Evolutionary conservation across 1,140 invertebrate species (phyloP).

Genomic region (Zaprionus vittiger): DNA sequence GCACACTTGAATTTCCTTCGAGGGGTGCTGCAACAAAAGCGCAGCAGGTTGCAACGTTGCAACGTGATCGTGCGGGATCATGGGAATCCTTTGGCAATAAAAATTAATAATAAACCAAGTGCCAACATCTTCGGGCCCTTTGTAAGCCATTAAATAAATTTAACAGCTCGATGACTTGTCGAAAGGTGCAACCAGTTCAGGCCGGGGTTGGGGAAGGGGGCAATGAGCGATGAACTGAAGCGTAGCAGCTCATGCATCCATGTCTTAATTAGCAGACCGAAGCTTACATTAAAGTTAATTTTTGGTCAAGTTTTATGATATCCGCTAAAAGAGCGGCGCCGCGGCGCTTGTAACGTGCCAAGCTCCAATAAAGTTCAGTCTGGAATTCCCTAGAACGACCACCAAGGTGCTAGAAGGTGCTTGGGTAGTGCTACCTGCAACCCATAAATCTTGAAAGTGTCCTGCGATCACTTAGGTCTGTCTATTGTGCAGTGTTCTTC

Average conservation of each 20-base stretch:
- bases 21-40: conserved; percentile 58
- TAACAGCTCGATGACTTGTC: conserved; percentile 81
- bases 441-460: conserved; percentile 16
- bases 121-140: conserved; percentile 61
- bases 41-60: conserved; percentile 59
- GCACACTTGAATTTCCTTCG: conserved; percentile 28
- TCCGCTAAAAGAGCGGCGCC: conserved; percentile 68
- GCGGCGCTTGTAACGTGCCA: conserved; percentile 25
- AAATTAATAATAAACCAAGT: conserved; percentile 78
- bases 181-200: conserved; percentile 59
- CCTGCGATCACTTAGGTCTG: conserved; percentile 43
- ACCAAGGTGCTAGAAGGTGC: neutral
- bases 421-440: conserved; percentile 1
- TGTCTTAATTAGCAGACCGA: conserved; percentile 71
- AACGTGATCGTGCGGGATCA: conserved; percentile 49
- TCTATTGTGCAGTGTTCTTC: conserved; percentile 74
- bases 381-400: conserved; percentile 1
- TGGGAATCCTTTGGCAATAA: conserved; percentile 76
- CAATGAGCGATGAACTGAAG: conserved; percentile 46
- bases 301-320: conserved; percentile 46
- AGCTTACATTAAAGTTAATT: conserved; percentile 70
- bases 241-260: conserved; percentile 57
- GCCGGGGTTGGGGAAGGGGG: neutral
- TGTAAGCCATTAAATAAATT: conserved; percentile 78
- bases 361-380: conserved; percentile 10